A percentile compares a stretch with the other conserved stretches of the same genome.
Conservation (phyloP, 1,140 invertebrate genomes). For the Proales similis region DNA sequence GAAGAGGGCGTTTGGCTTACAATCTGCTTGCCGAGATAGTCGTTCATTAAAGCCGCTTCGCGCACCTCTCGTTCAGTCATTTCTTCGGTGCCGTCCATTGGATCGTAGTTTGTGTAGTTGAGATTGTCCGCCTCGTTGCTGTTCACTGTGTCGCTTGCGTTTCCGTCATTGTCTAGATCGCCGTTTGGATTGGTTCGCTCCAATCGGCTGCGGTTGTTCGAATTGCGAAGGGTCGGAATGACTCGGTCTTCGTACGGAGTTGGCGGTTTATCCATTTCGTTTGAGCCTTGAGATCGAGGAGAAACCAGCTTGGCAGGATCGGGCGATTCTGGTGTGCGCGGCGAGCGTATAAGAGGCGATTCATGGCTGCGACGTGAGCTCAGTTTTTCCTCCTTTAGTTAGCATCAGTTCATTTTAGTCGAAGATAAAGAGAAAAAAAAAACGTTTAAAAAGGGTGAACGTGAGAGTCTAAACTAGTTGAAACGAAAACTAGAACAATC, state of each 20-base stretch:
- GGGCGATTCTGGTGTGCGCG: too few species aligned
- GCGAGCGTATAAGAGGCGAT: too few species aligned
- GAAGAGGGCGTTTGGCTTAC: conserved; percentile 60
- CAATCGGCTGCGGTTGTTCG: conserved; percentile 61
- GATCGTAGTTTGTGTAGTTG: neutral
- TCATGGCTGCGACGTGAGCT: too few species aligned
- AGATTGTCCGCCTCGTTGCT: conserved; percentile 12
- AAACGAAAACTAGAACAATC: too few species aligned
- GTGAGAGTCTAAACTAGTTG: too few species aligned
- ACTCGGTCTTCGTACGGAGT: conserved; percentile 70
- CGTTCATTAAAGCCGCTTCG: conserved; percentile 77
- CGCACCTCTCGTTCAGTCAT: conserved; percentile 71
- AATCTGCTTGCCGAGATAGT: conserved; percentile 78
- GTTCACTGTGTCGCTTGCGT: conserved; percentile 35
- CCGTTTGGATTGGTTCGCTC: conserved; percentile 48
- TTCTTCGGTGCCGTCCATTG: conserved; percentile 42
- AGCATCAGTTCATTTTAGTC: too few species aligned
- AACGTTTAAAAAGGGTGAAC: too few species aligned
- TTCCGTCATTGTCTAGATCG: neutral
- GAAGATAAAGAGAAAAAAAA: too few species aligned
- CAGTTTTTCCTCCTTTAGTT: too few species aligned
- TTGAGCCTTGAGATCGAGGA: too few species aligned
- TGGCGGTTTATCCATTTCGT: conserved; percentile 11
- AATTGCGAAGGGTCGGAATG: conserved; percentile 60
- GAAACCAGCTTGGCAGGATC: too few species aligned